Evolutionary conservation across 2,888 invertebrate species (phyloP).

Genomic region (Acronicta psi): DNA sequence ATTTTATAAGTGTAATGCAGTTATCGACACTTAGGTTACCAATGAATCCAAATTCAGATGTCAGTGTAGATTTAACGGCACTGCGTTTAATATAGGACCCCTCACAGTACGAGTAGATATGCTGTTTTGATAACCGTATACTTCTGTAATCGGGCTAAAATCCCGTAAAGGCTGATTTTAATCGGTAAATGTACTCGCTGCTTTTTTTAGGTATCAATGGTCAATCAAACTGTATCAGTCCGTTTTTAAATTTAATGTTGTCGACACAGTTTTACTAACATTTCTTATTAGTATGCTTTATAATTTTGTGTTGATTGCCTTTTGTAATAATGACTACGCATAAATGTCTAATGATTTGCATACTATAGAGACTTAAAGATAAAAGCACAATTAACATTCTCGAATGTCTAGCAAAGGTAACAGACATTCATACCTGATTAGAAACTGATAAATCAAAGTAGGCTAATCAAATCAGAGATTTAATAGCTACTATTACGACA

Average conservation of each 20-base stretch:
- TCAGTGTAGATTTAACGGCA: neutral
- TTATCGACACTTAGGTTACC: too few relatives aligned
- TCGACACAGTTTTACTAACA: too few relatives aligned
- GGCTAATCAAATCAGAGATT: constrained; percentile 40
- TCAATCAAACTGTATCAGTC: constrained; percentile 40
- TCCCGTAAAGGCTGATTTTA: constrained; percentile 25
- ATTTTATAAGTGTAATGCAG: too few relatives aligned
- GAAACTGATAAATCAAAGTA: constrained; percentile 43
- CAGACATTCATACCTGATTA: constrained; percentile 40
- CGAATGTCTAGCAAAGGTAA: constrained; percentile 25
- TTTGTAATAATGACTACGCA: constrained; percentile 1
- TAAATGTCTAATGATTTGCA: constrained; percentile 11
- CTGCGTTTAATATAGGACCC: constrained; percentile 9
- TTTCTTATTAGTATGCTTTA: too few relatives aligned
- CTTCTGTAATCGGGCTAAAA: constrained; percentile 35
- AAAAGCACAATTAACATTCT: constrained; percentile 39
- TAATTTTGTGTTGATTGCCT: neutral
- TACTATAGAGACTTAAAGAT: constrained; percentile 18
- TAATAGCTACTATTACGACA: constrained; percentile 30
- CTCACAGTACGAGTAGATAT: constrained; percentile 11
- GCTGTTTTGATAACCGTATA: constrained; percentile 18
- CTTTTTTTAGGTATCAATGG: constrained; percentile 23
- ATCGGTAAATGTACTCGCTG: constrained; percentile 34
- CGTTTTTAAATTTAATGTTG: too few relatives aligned
- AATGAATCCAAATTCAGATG: too few relatives aligned